phyloP scores from a whole-genome alignment of 92 coral and sea anemone species.

The Meandrina meandrites region DNA sequence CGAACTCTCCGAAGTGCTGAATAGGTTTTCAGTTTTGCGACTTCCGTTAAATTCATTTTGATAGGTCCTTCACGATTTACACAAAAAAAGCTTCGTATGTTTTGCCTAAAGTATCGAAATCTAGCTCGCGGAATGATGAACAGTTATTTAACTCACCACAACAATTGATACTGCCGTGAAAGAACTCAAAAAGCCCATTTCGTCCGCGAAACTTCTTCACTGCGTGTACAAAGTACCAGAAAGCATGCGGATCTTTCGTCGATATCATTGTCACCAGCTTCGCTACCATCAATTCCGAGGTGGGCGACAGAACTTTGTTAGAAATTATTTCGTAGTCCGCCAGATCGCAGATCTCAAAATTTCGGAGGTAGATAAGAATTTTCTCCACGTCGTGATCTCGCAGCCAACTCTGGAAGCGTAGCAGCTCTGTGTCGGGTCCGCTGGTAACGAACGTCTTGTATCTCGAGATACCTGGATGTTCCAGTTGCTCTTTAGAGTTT shows the following conservation, averaged over 20 bases:
- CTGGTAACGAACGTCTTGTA: background rate
- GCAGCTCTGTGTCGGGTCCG: constrained; percentile 10
- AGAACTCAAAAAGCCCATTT: constrained; percentile 17
- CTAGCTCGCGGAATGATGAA: too few relatives aligned
- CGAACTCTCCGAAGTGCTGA: background rate
- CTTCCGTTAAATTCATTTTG: background rate
- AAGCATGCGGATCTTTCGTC: constrained; percentile 44
- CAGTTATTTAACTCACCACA: constrained; percentile 40
- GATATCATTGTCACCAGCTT: constrained; percentile 38
- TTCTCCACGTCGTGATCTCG: constrained; percentile 5
- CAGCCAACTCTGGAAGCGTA: constrained; percentile 15
- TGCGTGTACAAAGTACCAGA: constrained; percentile 48
- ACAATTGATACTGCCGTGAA: constrained; percentile 43
- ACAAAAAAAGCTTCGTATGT: too few relatives aligned
- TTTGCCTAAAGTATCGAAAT: too few relatives aligned
- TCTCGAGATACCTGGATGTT: background rate
- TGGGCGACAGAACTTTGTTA: background rate
- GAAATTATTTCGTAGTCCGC: constrained; percentile 37
- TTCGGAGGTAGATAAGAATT: constrained; percentile 32
- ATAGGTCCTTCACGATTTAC: too few relatives aligned
- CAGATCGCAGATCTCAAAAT: constrained; percentile 34
- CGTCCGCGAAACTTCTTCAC: constrained; percentile 17
- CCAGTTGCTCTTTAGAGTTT: constrained; percentile 2
- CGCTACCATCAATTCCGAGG: constrained; percentile 25
- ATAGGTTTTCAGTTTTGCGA: background rate